Conservation (phyloP, 1,140 invertebrate genomes). For the Archegozetes longisetosus region DNA sequence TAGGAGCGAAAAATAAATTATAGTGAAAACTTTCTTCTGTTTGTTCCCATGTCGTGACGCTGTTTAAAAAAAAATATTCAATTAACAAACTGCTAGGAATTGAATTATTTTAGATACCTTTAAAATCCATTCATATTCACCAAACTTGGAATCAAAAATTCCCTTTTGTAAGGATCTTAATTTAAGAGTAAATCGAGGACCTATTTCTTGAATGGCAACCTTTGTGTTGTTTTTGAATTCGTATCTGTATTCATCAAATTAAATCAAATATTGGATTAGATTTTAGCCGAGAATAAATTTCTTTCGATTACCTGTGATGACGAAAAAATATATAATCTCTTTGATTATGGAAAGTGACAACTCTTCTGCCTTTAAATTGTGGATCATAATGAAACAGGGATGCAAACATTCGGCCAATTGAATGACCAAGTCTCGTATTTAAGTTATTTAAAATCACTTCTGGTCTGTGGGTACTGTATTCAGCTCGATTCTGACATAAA, state of each 20-base stretch:
- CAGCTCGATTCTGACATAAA: slow-evolving; percentile 24
- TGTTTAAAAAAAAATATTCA: slow-evolving; percentile 21
- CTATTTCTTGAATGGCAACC: slow-evolving; percentile 75
- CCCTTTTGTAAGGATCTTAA: slow-evolving; percentile 84
- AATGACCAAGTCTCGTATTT: slow-evolving; percentile 74
- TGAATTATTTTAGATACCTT: slow-evolving; percentile 31
- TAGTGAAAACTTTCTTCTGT: slow-evolving; percentile 71
- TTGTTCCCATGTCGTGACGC: slow-evolving; percentile 77
- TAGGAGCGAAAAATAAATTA: too few species aligned
- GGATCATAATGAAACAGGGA: slow-evolving; percentile 91
- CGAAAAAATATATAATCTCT: slow-evolving; percentile 97
- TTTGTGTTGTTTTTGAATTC: slow-evolving; percentile 70
- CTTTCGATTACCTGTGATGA: slow-evolving; percentile 61
- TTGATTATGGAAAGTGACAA: slow-evolving; percentile 96
- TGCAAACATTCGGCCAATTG: slow-evolving; percentile 81
- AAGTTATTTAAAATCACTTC: slow-evolving; percentile 96
- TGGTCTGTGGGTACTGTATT: slow-evolving; percentile 62
- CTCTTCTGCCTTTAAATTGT: slow-evolving; percentile 76
- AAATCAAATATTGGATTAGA: neutral
- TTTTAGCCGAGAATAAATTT: neutral
- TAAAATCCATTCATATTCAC: slow-evolving; percentile 93
- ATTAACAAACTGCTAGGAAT: neutral
- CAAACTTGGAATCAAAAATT: slow-evolving; percentile 88
- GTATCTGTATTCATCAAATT: slow-evolving; percentile 36
- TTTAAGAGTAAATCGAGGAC: slow-evolving; percentile 86